Evolutionary conservation across 2,797 vertebrate genomes (phyloP), one percentile per base, ranked within the genome.

Genomic region (Chaetodon trifasciatus): DNA sequence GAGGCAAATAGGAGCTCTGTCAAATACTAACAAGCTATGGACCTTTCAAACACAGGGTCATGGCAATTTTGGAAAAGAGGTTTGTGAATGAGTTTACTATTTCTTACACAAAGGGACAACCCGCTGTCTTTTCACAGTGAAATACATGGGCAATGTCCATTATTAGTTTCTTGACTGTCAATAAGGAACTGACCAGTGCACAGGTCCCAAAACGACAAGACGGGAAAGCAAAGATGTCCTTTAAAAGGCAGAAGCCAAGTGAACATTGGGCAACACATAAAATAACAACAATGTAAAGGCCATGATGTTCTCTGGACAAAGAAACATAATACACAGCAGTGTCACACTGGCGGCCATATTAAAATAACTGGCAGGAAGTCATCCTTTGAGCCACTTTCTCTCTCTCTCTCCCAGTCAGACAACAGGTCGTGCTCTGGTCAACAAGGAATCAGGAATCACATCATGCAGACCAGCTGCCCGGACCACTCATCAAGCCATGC

Each of bases 401-500:
- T 79, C 40, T 57, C 42, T 53, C 82, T 79, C 68, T 79, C 72
- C 81, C 71, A 63, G 72, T 85, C 86, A 86, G 71, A 85, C 81
- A 80, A 85, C 78, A 70, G 15, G 57, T 55, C 52, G 82, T 80
- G 68, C 74, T 81, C 79, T 56, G 74, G 32, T 73, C 56, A 15
- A 74, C 71, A 89, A 40, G 11, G 11, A 89, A 77, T 89, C 78
- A 80, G 78, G 80, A 78, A 81, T 79, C 47, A 78, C 74, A 69
- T 86, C 93, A 92, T 93, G 91, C 92, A 88, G 86, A 85, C 81
- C 15, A n/a, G 83, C 71, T 83, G 83, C 72, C 2, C 79, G 35
- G 85, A 86, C 83, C 83, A 85, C 86, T 86, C 77, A 87, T 78
- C 58, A 92, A 91, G 91, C 91, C 93, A 95, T 93, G 94, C 94